Percentiles rank a stretch among this genome's conserved stretches.
phyloP scores from a whole-genome alignment of 2,113 vertebrate genomes.

The Passer domesticus region DNA sequence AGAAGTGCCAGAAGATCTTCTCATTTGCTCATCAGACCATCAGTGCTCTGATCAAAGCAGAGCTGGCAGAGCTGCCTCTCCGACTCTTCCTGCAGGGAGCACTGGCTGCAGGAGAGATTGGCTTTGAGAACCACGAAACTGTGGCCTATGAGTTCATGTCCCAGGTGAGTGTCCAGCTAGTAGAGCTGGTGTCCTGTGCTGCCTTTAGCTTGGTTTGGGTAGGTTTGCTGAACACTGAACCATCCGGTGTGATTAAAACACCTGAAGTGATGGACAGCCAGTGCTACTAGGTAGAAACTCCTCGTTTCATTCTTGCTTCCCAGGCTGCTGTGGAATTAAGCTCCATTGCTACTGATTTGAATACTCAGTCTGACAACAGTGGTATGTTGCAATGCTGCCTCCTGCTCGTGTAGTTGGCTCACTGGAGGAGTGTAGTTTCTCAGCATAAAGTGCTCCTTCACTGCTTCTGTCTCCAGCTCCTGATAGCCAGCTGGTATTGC shows the following conservation, averaged over 20 bases:
- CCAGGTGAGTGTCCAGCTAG: conserved; percentile 75
- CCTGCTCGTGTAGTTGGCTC: background rate
- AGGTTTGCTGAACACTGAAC: background rate
- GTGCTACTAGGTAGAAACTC: background rate
- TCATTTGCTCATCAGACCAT: conserved; percentile 98
- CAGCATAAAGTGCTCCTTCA: background rate
- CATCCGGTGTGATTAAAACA: background rate
- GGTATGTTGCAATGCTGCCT: background rate
- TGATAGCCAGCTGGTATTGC: background rate
- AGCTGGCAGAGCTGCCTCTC: conserved; percentile 92
- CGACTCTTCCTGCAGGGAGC: conserved; percentile 97
- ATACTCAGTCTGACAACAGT: background rate
- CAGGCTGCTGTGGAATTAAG: conserved; percentile 20
- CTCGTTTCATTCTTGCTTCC: conserved; percentile 29
- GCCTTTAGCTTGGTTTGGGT: background rate
- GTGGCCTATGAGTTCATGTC: conserved; percentile 99
- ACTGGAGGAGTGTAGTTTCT: background rate
- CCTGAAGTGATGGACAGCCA: background rate
- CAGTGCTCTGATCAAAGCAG: conserved; percentile 96
- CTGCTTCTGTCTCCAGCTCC: background rate
- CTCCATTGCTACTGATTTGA: background rate
- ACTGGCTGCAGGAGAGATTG: conserved; percentile 93
- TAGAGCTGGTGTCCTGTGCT: background rate
- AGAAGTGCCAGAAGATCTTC: conserved; percentile 99
- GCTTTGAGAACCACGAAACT: conserved; percentile 98